phyloP scores from a whole-genome alignment of 1,140 invertebrate genomes.

The Drosophila tsacasi region DNA sequence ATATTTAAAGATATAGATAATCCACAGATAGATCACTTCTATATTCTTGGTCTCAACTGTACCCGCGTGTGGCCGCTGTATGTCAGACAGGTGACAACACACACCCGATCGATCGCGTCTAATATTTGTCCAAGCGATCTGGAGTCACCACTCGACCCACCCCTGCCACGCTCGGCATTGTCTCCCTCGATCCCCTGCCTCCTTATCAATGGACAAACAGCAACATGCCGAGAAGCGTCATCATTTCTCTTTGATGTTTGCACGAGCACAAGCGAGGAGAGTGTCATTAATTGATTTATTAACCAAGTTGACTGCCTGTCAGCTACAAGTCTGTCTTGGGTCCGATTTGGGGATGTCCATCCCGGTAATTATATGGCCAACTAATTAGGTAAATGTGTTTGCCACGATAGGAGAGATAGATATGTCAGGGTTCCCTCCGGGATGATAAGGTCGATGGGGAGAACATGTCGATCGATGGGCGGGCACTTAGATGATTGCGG shows the following conservation, averaged over 20 bases:
- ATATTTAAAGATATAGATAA: no score
- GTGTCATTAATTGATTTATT: conserved; percentile 79
- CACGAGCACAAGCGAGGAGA: conserved; percentile 35
- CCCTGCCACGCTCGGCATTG: conserved; percentile 44
- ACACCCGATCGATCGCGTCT: conserved; percentile 32
- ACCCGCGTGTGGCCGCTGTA: conserved; percentile 6
- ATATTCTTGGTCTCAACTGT: conserved; percentile 6
- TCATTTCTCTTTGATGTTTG: conserved; percentile 78
- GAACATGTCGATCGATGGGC: conserved; percentile 42
- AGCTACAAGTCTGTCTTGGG: background rate
- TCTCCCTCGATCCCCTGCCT: background rate
- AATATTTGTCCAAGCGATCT: conserved; percentile 50
- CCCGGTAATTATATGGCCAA: conserved; percentile 46
- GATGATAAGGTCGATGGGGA: conserved; percentile 25
- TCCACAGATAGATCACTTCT: no score
- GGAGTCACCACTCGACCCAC: background rate
- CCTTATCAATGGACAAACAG: conserved; percentile 57
- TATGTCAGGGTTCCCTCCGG: conserved; percentile 2
- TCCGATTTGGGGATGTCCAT: conserved; percentile 49
- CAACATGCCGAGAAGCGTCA: conserved; percentile 58
- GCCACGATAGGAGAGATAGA: conserved; percentile 26
- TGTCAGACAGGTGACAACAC: conserved; percentile 54
- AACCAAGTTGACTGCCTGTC: conserved; percentile 47
- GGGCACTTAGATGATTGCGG: conserved; percentile 59
- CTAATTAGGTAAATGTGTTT: conserved; percentile 77